phyloP scores from a whole-genome alignment of 2,113 vertebrate species.

The Amia ocellicauda region DNA sequence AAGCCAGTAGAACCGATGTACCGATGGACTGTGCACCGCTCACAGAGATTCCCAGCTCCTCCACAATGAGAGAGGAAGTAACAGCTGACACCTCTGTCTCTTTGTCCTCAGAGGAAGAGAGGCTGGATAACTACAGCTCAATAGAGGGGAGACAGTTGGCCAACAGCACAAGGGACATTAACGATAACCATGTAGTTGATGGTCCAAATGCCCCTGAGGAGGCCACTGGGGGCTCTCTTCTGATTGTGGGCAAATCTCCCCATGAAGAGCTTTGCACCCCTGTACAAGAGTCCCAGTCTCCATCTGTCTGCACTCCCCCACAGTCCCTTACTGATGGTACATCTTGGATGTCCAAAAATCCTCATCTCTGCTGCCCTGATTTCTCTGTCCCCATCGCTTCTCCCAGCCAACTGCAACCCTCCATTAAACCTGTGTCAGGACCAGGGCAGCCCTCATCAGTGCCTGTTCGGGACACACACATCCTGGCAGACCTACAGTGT shows the following conservation, averaged over 20 bases:
- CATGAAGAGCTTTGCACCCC: slow-evolving; percentile 57
- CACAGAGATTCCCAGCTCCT: too few species aligned
- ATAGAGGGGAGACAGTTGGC: slow-evolving; percentile 25
- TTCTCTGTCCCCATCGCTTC: slow-evolving; percentile 32
- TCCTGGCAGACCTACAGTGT: slow-evolving; percentile 32
- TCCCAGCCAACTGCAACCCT: slow-evolving; percentile 33
- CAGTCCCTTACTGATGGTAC: slow-evolving; percentile 1
- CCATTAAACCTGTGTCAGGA: slow-evolving; percentile 34
- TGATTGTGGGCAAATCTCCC: slow-evolving; percentile 21
- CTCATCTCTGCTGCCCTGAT: slow-evolving; percentile 31
- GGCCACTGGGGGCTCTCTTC: slow-evolving; percentile 18
- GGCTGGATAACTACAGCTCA: slow-evolving; percentile 41
- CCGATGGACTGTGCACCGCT: too few species aligned
- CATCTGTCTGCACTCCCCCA: slow-evolving; percentile 23
- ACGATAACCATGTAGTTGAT: slow-evolving; percentile 52
- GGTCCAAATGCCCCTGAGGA: slow-evolving; percentile 17
- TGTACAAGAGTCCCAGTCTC: slow-evolving; percentile 63
- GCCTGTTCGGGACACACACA: slow-evolving; percentile 32
- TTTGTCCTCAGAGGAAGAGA: slow-evolving; percentile 19
- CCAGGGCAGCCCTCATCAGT: slow-evolving; percentile 22
- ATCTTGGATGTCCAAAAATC: slow-evolving; percentile 15
- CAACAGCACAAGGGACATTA: slow-evolving; percentile 52
- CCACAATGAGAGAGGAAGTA: too few species aligned
- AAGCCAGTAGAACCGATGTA: too few species aligned
- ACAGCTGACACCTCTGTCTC: too few species aligned